Evolutionary conservation across 2,888 invertebrate genomes (phyloP), one percentile per base, ranked within the genome.

Genomic region (Antheraea assamensis): DNA sequence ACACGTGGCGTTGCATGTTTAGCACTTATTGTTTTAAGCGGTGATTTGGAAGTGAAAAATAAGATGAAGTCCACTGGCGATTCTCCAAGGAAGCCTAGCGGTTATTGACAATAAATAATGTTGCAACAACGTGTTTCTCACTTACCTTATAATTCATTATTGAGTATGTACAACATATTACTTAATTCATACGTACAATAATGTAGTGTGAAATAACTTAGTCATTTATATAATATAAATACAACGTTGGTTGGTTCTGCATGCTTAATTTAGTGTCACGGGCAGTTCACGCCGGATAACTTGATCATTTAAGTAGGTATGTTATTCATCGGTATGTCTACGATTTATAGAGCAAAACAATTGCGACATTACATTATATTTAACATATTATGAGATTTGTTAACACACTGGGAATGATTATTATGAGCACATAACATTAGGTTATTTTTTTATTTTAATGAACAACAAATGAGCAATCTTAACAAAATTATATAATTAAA

Each of bases 211-310:
- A 68, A 68, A 68, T 35, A 68, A 1, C 35, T 68, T 35, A 68
- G 35, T n/a, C 3, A 68, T 68, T 68, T n/a, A 68, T 24, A 68
- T 30, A n/a, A 31, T 58, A 17, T 55, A 30, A 30, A 55, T 31
- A 31, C 27, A 31, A 55, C n/a, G 61, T 64, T 64, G 0, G 27
- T 64, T 31, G 42, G 71, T 55, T 58, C 31, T 73, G 71, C 70
- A 58, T 31, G 71, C 21, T 66, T n/a, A 55, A 55, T 70, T 35
- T 52, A 76, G 21, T 68, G 21, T 49, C 75, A 72, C 42, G 68
- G 68, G n/a, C 35, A 64, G 35, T 75, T 80, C 78, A 78, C 76
- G 78, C 79, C 58, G 49, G 13, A 66, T 71, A 66, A 75, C 27
- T 75, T 70, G 74, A 72, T 78, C 78, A 58, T 73, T 74, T 77